Evolutionary conservation across 2,888 invertebrate species (phyloP), one percentile per base, ranked within the genome.

Genomic region (Tinea trinotella): DNA sequence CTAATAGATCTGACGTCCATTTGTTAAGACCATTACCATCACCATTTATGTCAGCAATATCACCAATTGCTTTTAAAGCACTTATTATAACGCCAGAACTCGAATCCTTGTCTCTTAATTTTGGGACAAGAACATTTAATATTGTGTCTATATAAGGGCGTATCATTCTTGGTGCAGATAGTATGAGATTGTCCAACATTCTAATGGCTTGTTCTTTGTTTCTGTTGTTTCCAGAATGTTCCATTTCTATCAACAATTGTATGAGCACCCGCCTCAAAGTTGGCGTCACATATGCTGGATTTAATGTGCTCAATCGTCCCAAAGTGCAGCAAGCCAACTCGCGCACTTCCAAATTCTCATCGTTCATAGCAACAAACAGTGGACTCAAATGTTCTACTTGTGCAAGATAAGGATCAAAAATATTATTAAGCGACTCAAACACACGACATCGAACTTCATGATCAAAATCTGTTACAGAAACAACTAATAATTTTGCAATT

Each of bases 271-370:
- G 96, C 22, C 99, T 88, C 22, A 99, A 86, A 24, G 95, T 94
- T 0, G 99, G 99, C 90, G 98, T 96, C 1, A 99, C 96, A 70
- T 98, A 98, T 1, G 99, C 98, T 0, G 99, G 99, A 85, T 99
- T 99, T 76, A 97, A 91, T 52, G 92, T 91, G 64, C 97, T 97
- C 56, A 99, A 81, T 58, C 98, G 87, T 0, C 98, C 98, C 52
- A 98, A 93, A 0, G 95, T 95, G 60, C 96, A 94, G 53, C 98
- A 90, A 0, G 98, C 96, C 44, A 97, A 84, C 76, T 98, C 98
- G 34, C 98, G 89, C 50, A 99, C 97, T 73, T 98, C 97, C 69
- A 95, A 95, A 58, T 95, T 93, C 69, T 99, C 99, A 74, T 99
- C 99, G 74, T 99, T 97, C 63, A 99, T 89, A 0, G 97, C 96